Percentiles rank a stretch among this genome's conserved stretches.
phyloP scores from a whole-genome alignment of 1,140 invertebrate species.

The Augochlora pura region DNA sequence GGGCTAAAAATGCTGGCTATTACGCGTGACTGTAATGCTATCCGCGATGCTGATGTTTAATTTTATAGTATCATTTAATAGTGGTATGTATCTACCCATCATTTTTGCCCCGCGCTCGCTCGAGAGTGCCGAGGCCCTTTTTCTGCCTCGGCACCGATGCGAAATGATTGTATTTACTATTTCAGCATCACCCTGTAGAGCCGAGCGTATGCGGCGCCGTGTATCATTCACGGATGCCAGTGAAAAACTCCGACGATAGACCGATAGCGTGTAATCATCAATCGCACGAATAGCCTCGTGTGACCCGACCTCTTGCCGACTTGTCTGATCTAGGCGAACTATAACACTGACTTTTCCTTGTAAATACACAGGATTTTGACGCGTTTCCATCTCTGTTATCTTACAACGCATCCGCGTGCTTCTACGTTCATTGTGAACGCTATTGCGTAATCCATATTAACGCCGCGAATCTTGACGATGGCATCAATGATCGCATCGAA shows the following conservation, averaged over 20 bases:
- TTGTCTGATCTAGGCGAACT: not conserved
- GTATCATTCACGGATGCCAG: not conserved
- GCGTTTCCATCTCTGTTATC: not conserved
- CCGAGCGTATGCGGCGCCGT: not conserved
- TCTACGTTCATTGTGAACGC: no score
- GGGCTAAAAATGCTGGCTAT: no score
- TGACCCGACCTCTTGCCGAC: conserved; percentile 2
- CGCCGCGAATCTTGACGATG: no score
- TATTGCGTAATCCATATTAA: no score
- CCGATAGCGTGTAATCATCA: conserved; percentile 12
- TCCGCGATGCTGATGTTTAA: no score
- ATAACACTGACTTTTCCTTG: conserved; percentile 11
- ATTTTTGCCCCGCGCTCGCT: no score
- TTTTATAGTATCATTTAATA: no score
- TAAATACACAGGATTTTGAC: not conserved
- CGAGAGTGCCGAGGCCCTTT: no score
- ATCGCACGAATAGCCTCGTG: not conserved
- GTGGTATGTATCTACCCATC: no score
- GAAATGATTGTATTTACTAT: not conserved
- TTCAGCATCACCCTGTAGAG: not conserved
- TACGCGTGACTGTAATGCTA: no score
- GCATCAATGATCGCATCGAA: no score
- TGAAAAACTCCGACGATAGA: not conserved
- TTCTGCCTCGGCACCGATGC: no score
- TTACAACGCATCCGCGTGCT: not conserved